These are phyloP conservation scores for Ciona savignyi DNA, from an alignment of 23 tunicate genomes.

Conservation along the genomic window DNA sequence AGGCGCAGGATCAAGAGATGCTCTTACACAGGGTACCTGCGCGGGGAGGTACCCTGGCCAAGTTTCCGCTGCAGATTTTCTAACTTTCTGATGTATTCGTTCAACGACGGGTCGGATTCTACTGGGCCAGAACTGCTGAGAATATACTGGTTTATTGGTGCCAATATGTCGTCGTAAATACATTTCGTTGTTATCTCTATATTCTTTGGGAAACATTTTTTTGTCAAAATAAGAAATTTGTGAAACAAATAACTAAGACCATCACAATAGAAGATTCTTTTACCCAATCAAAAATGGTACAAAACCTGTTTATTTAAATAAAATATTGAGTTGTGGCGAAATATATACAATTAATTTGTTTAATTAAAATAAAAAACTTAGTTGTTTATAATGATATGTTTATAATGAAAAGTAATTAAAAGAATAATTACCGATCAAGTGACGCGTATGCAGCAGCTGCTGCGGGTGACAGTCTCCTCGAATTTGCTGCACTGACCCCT, in stretches of 20 bases:
- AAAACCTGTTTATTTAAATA: neutral
- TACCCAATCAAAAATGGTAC: neutral
- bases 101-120: constrained; percentile 65
- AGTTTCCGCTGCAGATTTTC: constrained; percentile 80
- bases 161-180: no score
- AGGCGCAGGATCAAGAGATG: neutral
- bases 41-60: constrained; percentile 23
- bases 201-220: no score
- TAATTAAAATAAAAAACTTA: no score
- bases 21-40: constrained; percentile 31
- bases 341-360: no score
- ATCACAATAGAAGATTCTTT: no score
- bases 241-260: no score
- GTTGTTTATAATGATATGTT: no score
- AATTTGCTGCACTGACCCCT: neutral
- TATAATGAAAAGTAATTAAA: neutral
- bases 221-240: no score
- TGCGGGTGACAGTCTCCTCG: constrained; percentile 21
- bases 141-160: no score
- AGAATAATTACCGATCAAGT: constrained; percentile 21
- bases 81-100: constrained; percentile 77
- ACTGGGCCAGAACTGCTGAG: constrained; percentile 25
- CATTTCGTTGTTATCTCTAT: no score
- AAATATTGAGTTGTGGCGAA: neutral
- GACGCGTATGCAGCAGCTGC: constrained; percentile 20